phyloP scores from a whole-genome alignment of 2,113 vertebrate genomes.

The Myotis davidii region DNA sequence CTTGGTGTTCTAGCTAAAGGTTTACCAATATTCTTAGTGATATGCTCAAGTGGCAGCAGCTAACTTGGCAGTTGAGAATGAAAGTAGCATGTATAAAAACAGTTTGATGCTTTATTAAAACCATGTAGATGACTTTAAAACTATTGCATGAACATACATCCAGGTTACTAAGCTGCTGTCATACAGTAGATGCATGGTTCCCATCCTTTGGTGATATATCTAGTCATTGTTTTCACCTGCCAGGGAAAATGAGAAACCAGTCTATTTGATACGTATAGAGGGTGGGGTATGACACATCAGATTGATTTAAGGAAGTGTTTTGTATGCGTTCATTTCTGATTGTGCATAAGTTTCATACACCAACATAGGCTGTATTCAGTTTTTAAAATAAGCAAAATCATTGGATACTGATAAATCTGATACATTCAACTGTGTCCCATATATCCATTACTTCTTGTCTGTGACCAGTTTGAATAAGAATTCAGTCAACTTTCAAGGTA shows the following conservation, averaged over 20 bases:
- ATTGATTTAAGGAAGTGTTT: slow-evolving; percentile 12
- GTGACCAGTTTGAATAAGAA: slow-evolving; percentile 54
- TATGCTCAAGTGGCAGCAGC: slow-evolving; percentile 64
- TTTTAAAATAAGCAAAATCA: slow-evolving; percentile 44
- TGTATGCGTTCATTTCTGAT: slow-evolving; percentile 37
- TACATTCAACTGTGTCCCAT: slow-evolving; percentile 43
- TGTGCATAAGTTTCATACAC: slow-evolving; percentile 35
- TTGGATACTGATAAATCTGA: slow-evolving; percentile 39
- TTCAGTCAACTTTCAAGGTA: slow-evolving; percentile 34
- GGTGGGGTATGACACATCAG: slow-evolving; percentile 39
- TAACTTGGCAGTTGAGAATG: slow-evolving; percentile 77
- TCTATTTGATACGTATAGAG: slow-evolving; percentile 26
- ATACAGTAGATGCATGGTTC: slow-evolving; percentile 69
- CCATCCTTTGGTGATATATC: slow-evolving; percentile 56
- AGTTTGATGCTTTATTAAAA: slow-evolving; percentile 72
- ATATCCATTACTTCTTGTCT: slow-evolving; percentile 38
- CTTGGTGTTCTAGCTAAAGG: slow-evolving; percentile 74
- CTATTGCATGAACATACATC: slow-evolving; percentile 65
- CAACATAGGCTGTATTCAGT: slow-evolving; percentile 26
- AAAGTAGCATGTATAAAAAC: slow-evolving; percentile 72
- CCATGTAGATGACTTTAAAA: slow-evolving; percentile 62
- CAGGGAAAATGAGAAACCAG: slow-evolving; percentile 64
- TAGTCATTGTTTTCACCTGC: slow-evolving; percentile 71
- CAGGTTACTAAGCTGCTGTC: slow-evolving; percentile 72
- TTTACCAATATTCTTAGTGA: slow-evolving; percentile 77